Base-by-base conservation (phyloP, 2,888 invertebrate genomes). In the Lycophotia porphyrea region DNA sequence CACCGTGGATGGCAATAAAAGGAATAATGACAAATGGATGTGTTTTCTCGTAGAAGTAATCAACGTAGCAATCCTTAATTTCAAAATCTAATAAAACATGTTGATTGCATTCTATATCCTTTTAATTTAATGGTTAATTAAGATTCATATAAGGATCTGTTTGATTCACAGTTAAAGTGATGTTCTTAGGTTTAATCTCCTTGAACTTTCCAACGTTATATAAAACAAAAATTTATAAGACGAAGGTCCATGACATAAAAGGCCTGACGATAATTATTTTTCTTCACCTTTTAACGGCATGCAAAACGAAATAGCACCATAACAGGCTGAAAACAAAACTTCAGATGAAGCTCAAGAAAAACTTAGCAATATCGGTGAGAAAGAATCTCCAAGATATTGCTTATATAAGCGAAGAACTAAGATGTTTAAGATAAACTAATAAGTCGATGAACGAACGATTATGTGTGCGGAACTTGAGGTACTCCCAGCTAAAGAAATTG, bases 361-460 rank as follows among this genome's bases (percentile, higher is more conserved):
- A 73, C 71, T 81, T 71, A 27, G 27, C 47, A 61, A 73, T 73
- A 81, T 73, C 49, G 36, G 11, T 36, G 9, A 42, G 55, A 82
- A 76, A 81, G 70, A 81, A 63, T 71, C 52, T 71, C n/a, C 18
- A 61, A 55, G 61, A 73, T 58, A 64, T 78, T 63, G 58, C 60
- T n/a, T n/a, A n/a, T n/a, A 55, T 44, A 64, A 69, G 70, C 64
- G 42, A 44, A 64, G 60, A 86, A 73, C 74, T 66, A 71, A 73
- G 63, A 82, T 76, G 49, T 83, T 82, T 74, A 82, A 77, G 71
- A 82, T 85, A 83, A 83, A 83, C 69, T 76, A 74, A 83, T 85
- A 85, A 74, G 85, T 85, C 82, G 71, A 85, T 85, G 63, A 85
- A 74, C 65, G 44, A 71, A 31, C 73, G 82, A 85, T 85, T 74